phyloP scores from a whole-genome alignment of 2,888 invertebrate species.

The Himalopsyche tibetana region DNA sequence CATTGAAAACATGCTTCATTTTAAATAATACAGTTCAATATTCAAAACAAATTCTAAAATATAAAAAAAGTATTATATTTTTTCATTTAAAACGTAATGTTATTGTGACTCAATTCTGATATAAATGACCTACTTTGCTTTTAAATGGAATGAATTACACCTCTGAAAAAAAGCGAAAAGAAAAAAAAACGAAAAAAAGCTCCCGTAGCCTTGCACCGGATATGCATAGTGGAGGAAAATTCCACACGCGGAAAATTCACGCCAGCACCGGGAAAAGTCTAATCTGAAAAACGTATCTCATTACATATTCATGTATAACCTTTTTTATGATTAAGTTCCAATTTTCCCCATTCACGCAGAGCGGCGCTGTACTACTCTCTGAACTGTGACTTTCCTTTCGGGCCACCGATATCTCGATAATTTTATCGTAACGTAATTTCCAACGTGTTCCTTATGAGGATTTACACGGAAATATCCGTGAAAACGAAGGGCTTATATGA shows the following conservation, averaged over 20 bases:
- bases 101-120: slow-evolving; percentile 2
- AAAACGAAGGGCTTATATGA: neutral
- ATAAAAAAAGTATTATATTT: neutral
- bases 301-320: slow-evolving; percentile 50
- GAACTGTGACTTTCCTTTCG: slow-evolving; percentile 1
- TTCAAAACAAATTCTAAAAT: too few relatives aligned
- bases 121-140: slow-evolving; percentile 21
- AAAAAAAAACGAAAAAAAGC: neutral
- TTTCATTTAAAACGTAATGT: neutral
- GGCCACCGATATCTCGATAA: slow-evolving; percentile 52
- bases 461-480: slow-evolving; percentile 10
- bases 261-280: slow-evolving; percentile 41
- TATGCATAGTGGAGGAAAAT: slow-evolving; percentile 28
- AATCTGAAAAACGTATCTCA: slow-evolving; percentile 56
- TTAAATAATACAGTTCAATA: too few relatives aligned
- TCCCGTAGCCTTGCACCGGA: slow-evolving; percentile 31
- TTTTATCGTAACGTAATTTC: slow-evolving; percentile 49
- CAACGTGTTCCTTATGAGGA: slow-evolving; percentile 5
- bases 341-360: slow-evolving; percentile 45
- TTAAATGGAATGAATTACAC: neutral
- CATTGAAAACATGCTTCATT: too few relatives aligned
- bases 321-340: slow-evolving; percentile 57
- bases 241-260: slow-evolving; percentile 14
- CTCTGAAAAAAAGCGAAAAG: neutral
- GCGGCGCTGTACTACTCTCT: neutral